phyloP scores from a whole-genome alignment of 2,888 invertebrate species.

The Nematopogon swammerdamellus region DNA sequence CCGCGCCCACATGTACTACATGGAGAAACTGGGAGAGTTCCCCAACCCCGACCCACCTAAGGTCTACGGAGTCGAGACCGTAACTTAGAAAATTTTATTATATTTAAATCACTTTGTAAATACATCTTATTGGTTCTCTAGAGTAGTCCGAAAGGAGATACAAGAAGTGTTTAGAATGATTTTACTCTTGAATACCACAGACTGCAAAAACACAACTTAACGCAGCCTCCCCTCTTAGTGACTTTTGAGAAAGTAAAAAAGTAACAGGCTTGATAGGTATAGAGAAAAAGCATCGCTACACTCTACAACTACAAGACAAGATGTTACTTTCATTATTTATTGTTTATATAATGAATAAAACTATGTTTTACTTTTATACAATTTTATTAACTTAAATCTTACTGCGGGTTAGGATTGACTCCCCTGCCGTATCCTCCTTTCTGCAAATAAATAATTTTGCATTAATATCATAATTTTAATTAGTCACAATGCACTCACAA shows the following conservation, averaged over 20 bases:
- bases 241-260: no score
- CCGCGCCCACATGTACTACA: conserved; percentile 67
- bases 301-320: no score
- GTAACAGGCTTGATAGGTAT: no score
- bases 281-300: no score
- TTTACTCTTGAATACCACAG: not conserved
- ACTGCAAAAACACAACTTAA: not conserved
- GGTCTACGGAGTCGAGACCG: conserved; percentile 15
- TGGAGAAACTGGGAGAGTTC: conserved; percentile 73
- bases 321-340: no score
- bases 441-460: conserved; percentile 34
- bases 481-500: no score
- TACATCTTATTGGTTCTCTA: not conserved
- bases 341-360: conserved; percentile 8
- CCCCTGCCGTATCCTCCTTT: conserved; percentile 81
- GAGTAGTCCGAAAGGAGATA: not conserved
- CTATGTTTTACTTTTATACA: conserved; percentile 12
- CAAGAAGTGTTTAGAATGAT: not conserved
- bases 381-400: conserved; percentile 37
- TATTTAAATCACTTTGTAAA: not conserved
- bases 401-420: conserved; percentile 54
- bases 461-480: no score
- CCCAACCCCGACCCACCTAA: conserved; percentile 63
- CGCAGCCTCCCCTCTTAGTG: no score
- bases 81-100: not conserved